Conservation (phyloP, 2,797 vertebrate species). For the Catharus ustulatus region DNA sequence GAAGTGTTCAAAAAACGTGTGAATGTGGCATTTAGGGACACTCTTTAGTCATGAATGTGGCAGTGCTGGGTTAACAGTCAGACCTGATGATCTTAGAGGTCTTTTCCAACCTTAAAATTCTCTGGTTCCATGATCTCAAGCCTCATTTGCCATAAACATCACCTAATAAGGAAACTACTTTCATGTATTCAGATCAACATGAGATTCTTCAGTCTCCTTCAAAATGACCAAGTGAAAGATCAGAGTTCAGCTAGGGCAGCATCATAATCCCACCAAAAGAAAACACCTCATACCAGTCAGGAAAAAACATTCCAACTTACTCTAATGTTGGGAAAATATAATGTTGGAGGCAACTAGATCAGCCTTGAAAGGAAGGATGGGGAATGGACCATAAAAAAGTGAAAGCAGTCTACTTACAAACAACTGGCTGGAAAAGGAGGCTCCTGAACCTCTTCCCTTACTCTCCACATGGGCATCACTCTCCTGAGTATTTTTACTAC, state of each 20-base stretch:
- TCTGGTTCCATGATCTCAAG: background rate
- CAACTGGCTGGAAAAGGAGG: background rate
- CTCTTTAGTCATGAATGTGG: rapidly evolving
- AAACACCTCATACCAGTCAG: background rate
- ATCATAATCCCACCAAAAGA: background rate
- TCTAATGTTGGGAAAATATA: background rate
- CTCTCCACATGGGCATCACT: background rate
- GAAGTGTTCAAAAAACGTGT: rapidly evolving
- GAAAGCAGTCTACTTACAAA: background rate
- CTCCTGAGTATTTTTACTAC: background rate
- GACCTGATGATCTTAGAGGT: rapidly evolving
- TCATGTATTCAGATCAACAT: background rate
- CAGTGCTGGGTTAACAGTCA: background rate
- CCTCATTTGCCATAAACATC: background rate
- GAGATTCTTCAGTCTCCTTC: background rate
- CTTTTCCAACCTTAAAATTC: background rate
- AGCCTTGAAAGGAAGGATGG: background rate
- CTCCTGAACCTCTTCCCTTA: background rate
- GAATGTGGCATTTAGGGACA: background rate
- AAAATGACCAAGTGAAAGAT: background rate
- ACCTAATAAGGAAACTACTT: background rate
- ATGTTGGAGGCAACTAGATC: background rate
- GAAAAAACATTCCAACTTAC: background rate
- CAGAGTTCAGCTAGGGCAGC: background rate
- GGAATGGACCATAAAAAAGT: background rate